Evolutionary conservation across 2,113 vertebrate genomes (phyloP), one percentile per base, ranked within the genome.

Genomic region (Gavialis gangeticus): DNA sequence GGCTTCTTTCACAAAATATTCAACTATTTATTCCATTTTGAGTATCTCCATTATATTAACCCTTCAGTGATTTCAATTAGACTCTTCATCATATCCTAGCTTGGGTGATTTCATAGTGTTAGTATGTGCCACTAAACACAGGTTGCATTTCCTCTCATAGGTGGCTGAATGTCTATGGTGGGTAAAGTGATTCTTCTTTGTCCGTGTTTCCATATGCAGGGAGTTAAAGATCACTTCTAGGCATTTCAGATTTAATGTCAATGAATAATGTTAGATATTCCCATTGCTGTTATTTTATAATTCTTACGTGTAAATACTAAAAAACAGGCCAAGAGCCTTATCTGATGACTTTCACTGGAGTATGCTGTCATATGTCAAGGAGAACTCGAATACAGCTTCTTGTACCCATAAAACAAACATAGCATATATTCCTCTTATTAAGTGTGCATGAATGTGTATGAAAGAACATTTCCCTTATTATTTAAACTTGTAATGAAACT

Each of bases 271-370:
- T 75, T 58, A 94, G 18, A 13, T 77, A n/a, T 28, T 60, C 64
- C 85, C 0, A 0, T 81, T 93, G 60, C 83, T 92, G 79, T 92
- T 92, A 85, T 87, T 73, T 91, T 93, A 91, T 93, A 91, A 91
- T 4, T 3, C 18, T 80, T 86, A 62, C 82, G 78, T 14, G 83
- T 81, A 93, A 95, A 27, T 84, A 89, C 57, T 92, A 91, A 93
- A 93, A 46, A 95, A 84, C 77, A 86, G 87, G 84, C 27, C 75
- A 94, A 21, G 82, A 88, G 55, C 2, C 0, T 59, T 89, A 34
- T 92, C 15, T 94, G 71, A 84, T 95, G 93, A 86, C 81, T 95
- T 96, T 82, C 76, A 84, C 92, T 92, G 93, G 69, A 15, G 83
- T 34, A 64, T 46, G 34, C 5, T 5, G 15, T 28, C 66, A 27